Percentiles rank a stretch among this genome's conserved stretches.
Evolutionary conservation across 1,140 invertebrate species (phyloP).

Genomic region (Chrysoperla carnea): DNA sequence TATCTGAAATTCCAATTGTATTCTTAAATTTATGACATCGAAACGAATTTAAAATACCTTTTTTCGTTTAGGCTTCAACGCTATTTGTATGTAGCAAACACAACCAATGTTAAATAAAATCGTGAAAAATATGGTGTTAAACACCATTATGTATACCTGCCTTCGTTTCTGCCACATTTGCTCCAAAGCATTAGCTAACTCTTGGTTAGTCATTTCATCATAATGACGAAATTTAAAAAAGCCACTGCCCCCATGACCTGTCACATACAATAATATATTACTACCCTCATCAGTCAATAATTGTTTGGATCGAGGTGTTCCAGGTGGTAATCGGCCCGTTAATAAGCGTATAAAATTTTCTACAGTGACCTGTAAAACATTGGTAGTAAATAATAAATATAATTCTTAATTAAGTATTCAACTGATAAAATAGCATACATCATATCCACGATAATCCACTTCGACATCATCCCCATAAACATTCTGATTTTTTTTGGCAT

Average conservation of each 20-base stretch:
- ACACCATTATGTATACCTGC: no score
- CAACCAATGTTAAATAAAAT: no score
- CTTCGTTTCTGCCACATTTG: constrained; percentile 98
- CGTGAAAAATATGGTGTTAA: no score
- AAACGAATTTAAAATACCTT: no score
- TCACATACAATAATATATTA: constrained; percentile 94
- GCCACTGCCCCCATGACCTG: constrained; percentile 95
- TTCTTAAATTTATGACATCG: no score
- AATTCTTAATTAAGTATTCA: no score
- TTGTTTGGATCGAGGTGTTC: constrained; percentile 88
- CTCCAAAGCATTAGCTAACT: constrained; percentile 94
- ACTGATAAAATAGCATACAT: constrained; percentile 38
- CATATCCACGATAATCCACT: constrained; percentile 97
- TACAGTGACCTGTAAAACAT: constrained; percentile 60
- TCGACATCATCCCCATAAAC: constrained; percentile 99
- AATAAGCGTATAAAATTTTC: constrained; percentile 96
- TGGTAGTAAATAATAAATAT: no score
- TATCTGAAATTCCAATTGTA: constrained; percentile 49
- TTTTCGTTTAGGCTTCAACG: no score
- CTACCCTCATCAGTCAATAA: constrained; percentile 91
- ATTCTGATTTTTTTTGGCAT: constrained; percentile 94
- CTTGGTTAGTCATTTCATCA: constrained; percentile 97
- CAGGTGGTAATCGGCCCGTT: constrained; percentile 76
- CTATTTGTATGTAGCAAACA: no score
- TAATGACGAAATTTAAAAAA: constrained; percentile 99